Conservation (phyloP, 2,888 invertebrate species). For the Ecliptopera silaceata region DNA sequence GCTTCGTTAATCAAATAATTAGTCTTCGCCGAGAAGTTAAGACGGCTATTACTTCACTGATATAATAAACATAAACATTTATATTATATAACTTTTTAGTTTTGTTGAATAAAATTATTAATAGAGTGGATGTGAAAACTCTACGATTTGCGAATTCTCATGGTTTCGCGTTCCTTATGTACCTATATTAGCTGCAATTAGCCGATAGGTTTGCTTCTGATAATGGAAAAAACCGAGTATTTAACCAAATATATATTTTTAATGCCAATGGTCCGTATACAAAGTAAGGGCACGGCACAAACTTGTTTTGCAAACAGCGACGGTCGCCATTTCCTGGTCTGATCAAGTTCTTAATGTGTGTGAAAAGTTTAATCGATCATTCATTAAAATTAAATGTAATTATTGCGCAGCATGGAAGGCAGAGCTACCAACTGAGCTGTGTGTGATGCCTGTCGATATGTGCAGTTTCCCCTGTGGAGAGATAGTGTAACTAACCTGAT, state of each 20-base stretch:
- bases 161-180: background rate
- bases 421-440: too few relatives aligned
- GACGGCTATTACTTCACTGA: slow-evolving; percentile 9
- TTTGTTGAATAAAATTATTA: slow-evolving; percentile 2
- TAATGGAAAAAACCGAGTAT: background rate
- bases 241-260: slow-evolving; percentile 7
- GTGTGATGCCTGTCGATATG: too few relatives aligned
- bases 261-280: slow-evolving; percentile 12
- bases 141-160: background rate
- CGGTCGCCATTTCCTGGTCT: slow-evolving; percentile 29
- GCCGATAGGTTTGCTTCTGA: background rate
- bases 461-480: background rate
- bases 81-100: slow-evolving; percentile 3
- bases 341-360: slow-evolving; percentile 31
- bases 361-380: slow-evolving; percentile 22
- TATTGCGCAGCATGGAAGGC: too few relatives aligned
- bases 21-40: slow-evolving; percentile 13
- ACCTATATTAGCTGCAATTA: too few relatives aligned
- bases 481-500: slow-evolving; percentile 59
- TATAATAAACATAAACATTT: slow-evolving; percentile 6
- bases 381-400: background rate
- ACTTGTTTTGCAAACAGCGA: slow-evolving; percentile 27
- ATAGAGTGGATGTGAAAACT: slow-evolving; percentile 1
- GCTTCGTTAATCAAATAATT: slow-evolving; percentile 21
- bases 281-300: slow-evolving; percentile 26